Evolutionary conservation across 1,140 invertebrate species (phyloP), one percentile per base, ranked within the genome.

Genomic region (Rhyacophila brunnea): DNA sequence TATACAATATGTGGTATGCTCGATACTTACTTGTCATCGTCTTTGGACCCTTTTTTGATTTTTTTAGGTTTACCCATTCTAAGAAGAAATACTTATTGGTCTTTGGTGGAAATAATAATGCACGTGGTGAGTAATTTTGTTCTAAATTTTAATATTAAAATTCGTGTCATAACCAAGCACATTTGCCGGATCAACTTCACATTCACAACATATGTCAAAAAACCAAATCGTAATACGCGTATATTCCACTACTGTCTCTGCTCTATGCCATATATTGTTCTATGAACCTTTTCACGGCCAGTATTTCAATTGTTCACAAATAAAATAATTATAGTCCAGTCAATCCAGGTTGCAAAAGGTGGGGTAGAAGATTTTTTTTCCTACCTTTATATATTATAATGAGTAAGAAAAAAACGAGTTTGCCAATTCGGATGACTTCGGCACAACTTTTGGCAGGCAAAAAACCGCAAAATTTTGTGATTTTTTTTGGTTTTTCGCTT

Each of bases 1-100:
- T 64, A 43, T 28, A 28, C 23, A 28, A 5, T 5, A 5, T 28
- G 23, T 9, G 9, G 23, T n/a, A 28, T 28, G 4, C 9, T 3
- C 4, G 5, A 11, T 44, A 77, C 79, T 81, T 75, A 86, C 85
- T 83, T 79, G 62, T 87, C 84, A 38, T 85, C 83, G 43, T 81
- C 81, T 64, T 81, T 81, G 65, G 75, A 81, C 66, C 79, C 77
- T 71, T 86, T 86, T 69, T 84, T 85, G 60, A 80, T 81, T 71
- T 86, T 87, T 78, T 87, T 87, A 60, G 83, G 79, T 74, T 87
- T 87, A 62, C 83, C 85, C 86, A 87, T 87, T 50, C 13, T 58
- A 48, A 49, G 23, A 40, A 48, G n/a, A 10, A 42, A 28, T 18
- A 40, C 14, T 19, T 48, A 40, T 9, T 17, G 28, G 3, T 40